phyloP scores from a whole-genome alignment of 2,797 vertebrate species.

The Anguilla obscura region DNA sequence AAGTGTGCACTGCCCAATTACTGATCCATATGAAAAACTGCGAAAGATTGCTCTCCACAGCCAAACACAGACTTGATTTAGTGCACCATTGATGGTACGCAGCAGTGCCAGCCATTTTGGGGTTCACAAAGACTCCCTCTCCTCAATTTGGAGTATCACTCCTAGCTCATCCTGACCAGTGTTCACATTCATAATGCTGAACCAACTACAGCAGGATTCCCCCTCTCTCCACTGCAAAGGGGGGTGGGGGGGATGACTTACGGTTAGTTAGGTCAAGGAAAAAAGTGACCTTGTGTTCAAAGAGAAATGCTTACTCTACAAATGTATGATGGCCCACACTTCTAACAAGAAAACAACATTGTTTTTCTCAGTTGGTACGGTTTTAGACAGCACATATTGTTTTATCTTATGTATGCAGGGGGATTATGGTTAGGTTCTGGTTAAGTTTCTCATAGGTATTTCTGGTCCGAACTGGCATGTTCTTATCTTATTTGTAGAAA shows the following conservation, averaged over 20 bases:
- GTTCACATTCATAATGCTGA: not conserved
- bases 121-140: not conserved
- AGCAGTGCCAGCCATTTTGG: not conserved
- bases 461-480: not conserved
- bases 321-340: not conserved
- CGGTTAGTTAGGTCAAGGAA: not conserved
- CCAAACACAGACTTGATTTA: not conserved
- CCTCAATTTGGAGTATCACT: not conserved
- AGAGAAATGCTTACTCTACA: not conserved
- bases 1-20: not conserved
- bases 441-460: not conserved
- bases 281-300: not conserved
- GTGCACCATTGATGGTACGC: not conserved
- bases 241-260: not conserved
- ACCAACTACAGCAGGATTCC: not conserved
- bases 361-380: not conserved
- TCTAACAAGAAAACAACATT: not conserved
- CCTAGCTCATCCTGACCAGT: not conserved
- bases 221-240: not conserved
- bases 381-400: not conserved
- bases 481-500: not conserved
- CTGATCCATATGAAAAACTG: not conserved
- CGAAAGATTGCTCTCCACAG: not conserved
- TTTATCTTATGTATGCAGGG: not conserved
- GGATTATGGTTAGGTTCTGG: not conserved